Conservation (phyloP, 1,140 invertebrate species). For the Sitodiplosis mosellana region DNA sequence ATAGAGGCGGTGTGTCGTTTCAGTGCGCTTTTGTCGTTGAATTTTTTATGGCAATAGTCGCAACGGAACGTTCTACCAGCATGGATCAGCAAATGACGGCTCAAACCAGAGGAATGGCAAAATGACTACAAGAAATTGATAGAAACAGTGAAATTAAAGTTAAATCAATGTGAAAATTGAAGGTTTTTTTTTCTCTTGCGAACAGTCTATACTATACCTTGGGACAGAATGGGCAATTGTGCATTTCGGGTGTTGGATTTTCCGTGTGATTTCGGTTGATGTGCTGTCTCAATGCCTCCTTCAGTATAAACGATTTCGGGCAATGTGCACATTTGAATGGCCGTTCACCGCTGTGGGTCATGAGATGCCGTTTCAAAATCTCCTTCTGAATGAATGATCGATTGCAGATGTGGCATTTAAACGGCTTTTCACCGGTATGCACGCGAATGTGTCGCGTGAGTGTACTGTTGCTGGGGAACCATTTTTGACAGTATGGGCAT, state of each 20-base stretch:
- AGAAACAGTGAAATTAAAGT: neutral
- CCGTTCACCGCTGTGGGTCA: constrained; percentile 69
- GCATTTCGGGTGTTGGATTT: constrained; percentile 34
- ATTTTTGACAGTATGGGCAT: constrained; percentile 52
- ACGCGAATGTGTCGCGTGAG: constrained; percentile 59
- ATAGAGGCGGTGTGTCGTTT: constrained; percentile 31
- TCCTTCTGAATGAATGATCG: constrained; percentile 59
- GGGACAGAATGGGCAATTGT: constrained; percentile 45
- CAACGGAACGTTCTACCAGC: constrained; percentile 44
- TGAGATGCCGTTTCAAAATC: constrained; percentile 61
- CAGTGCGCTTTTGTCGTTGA: constrained; percentile 49
- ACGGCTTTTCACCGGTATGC: constrained; percentile 60
- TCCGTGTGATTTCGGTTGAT: constrained; percentile 37
- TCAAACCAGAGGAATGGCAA: constrained; percentile 37
- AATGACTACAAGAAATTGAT: constrained; percentile 8
- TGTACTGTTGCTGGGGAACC: constrained; percentile 63
- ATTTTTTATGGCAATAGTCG: constrained; percentile 42
- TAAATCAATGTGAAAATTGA: too few species aligned
- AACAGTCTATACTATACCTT: constrained; percentile 25
- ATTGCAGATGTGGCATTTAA: constrained; percentile 49
- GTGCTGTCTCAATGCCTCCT: constrained; percentile 42
- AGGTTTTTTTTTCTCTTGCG: neutral
- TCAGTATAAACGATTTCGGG: constrained; percentile 50
- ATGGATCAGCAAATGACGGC: constrained; percentile 49
- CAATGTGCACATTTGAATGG: constrained; percentile 64